Percentiles rank a stretch among this genome's conserved stretches.
Conservation (phyloP, 2,888 invertebrate genomes). For the Scaptomyza reducta region DNA sequence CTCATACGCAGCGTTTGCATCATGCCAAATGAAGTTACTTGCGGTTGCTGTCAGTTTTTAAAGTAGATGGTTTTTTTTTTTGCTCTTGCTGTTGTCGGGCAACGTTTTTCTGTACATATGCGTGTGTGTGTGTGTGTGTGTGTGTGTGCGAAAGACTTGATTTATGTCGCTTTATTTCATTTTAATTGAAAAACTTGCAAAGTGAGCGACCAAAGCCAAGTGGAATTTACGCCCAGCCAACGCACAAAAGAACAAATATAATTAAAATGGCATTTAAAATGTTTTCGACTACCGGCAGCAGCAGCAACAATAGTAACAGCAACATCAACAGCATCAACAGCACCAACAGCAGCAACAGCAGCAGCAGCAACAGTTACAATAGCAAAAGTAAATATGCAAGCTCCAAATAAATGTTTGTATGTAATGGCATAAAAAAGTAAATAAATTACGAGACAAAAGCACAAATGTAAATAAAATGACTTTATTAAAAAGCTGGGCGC, state of each 20-base stretch:
- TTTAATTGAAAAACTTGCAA: constrained; percentile 75
- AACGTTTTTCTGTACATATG: constrained; percentile 37
- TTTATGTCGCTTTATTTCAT: constrained; percentile 78
- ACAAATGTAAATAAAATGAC: constrained; percentile 69
- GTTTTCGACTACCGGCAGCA: constrained; percentile 60
- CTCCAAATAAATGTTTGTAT: constrained; percentile 40
- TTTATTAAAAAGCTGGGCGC: constrained; percentile 61
- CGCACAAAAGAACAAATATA: constrained; percentile 70
- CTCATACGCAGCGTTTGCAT: constrained; percentile 66
- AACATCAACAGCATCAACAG: constrained; percentile 20
- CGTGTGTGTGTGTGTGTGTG: constrained; percentile 7
- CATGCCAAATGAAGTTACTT: constrained; percentile 69
- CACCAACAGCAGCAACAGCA: constrained; percentile 28
- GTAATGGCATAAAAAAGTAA: constrained; percentile 60
- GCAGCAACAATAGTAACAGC: constrained; percentile 10
- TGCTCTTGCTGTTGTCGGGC: constrained; percentile 35
- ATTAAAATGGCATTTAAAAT: constrained; percentile 79
- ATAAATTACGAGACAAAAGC: constrained; percentile 67
- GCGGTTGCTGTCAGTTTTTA: constrained; percentile 60
- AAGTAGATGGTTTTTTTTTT: constrained; percentile 9
- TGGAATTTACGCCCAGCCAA: constrained; percentile 48
- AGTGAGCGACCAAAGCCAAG: constrained; percentile 45
- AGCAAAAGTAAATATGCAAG: constrained; percentile 52
- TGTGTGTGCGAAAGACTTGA: constrained; percentile 55
- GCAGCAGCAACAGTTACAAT: constrained; percentile 25